These are phyloP conservation scores for Ctenicera cuprea DNA, from an alignment of 2,888 invertebrate genomes.

Conservation along the genomic window DNA sequence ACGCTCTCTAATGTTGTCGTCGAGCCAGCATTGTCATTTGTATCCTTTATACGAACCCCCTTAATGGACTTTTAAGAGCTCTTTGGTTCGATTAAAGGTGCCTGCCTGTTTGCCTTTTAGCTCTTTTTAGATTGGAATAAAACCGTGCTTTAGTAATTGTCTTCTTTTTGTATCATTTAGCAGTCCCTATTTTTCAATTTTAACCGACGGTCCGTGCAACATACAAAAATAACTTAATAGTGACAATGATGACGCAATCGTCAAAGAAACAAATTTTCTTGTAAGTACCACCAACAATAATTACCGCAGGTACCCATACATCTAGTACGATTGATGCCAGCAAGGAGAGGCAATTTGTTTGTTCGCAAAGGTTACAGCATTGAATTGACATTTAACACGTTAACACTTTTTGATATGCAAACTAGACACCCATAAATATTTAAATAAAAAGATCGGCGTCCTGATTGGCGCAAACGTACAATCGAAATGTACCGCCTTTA, in stretches of 20 bases:
- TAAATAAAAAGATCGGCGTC: conserved; percentile 43
- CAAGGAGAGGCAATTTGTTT: conserved; percentile 22
- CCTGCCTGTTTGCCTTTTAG: conserved; percentile 30
- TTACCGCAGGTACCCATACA: neutral
- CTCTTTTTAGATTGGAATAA: conserved; percentile 13
- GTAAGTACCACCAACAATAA: neutral
- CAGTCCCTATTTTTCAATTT: neutral
- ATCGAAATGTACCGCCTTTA: conserved; percentile 57
- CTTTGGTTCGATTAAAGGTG: conserved; percentile 40
- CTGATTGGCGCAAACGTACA: conserved; percentile 55
- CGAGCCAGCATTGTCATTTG: conserved; percentile 53
- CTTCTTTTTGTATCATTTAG: conserved; percentile 12
- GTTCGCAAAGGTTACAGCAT: conserved; percentile 24
- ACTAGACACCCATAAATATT: conserved; percentile 50
- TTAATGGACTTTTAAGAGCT: conserved; percentile 53
- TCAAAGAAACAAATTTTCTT: no score
- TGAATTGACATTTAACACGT: conserved; percentile 32
- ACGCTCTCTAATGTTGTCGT: conserved; percentile 56
- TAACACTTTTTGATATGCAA: conserved; percentile 42
- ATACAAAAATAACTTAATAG: conserved; percentile 34
- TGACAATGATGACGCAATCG: neutral
- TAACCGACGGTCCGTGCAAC: conserved; percentile 1
- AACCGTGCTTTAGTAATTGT: conserved; percentile 6
- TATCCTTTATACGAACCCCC: conserved; percentile 50
- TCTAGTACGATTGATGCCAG: neutral